Conservation (phyloP, 2,888 invertebrate genomes). For the Alloscopus bannaensis region DNA sequence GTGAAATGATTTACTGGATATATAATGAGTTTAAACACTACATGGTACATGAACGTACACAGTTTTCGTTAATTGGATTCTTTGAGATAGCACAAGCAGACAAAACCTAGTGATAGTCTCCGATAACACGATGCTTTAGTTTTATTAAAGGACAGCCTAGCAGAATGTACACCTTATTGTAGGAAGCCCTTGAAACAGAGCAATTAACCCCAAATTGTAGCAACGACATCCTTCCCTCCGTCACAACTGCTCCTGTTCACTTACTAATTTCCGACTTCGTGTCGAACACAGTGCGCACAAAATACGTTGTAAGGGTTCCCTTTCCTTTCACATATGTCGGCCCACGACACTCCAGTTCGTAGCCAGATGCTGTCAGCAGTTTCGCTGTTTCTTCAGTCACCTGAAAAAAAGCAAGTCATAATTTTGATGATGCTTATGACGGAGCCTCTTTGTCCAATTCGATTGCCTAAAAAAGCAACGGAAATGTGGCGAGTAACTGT, state of each 20-base stretch:
- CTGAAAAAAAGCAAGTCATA: slow-evolving; percentile 75
- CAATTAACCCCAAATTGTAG: not conserved
- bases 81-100: not conserved
- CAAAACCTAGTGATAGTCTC: too few relatives aligned
- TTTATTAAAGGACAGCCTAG: not conserved
- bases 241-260: slow-evolving; percentile 4
- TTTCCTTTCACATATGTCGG: slow-evolving; percentile 97
- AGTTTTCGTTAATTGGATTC: too few relatives aligned
- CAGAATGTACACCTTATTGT: not conserved
- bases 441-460: not conserved
- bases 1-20: too few relatives aligned
- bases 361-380: slow-evolving; percentile 89
- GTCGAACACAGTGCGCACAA: slow-evolving; percentile 90
- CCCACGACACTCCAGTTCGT: slow-evolving; percentile 92
- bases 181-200: not conserved
- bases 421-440: not conserved
- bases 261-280: slow-evolving; percentile 68
- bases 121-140: not conserved
- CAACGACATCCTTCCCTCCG: not conserved
- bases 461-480: slow-evolving; percentile 4
- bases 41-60: too few relatives aligned
- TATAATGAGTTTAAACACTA: too few relatives aligned
- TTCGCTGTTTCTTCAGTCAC: slow-evolving; percentile 89
- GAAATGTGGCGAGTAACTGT: slow-evolving; percentile 36
- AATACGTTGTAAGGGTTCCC: slow-evolving; percentile 91